These are phyloP conservation scores for Micrasema longulum DNA, from an alignment of 1,140 invertebrate genomes.

Conservation along the genomic window DNA sequence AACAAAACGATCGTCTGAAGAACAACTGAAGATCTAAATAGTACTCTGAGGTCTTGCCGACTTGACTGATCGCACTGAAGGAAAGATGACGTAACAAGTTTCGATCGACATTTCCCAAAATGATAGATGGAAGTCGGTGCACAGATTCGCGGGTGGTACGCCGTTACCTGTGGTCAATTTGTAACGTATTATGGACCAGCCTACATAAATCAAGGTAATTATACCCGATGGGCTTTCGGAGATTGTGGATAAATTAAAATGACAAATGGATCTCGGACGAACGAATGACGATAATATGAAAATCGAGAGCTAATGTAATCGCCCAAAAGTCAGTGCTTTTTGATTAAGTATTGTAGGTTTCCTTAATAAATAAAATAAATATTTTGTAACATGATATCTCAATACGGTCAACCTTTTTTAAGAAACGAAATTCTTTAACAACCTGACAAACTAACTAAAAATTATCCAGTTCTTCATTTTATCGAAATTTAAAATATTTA, in stretches of 20 bases:
- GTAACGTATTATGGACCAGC: constrained; percentile 39
- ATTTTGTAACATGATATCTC: too few species aligned
- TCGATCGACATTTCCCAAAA: constrained; percentile 41
- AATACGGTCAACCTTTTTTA: too few species aligned
- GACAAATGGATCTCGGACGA: constrained; percentile 35
- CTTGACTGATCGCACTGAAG: constrained; percentile 24
- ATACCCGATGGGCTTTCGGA: constrained; percentile 43
- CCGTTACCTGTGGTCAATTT: constrained; percentile 46
- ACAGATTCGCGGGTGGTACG: constrained; percentile 44
- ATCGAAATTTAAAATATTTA: too few species aligned
- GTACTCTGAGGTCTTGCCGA: too few species aligned
- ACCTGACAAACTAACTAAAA: too few species aligned
- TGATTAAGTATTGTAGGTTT: too few species aligned
- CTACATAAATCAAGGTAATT: constrained; percentile 48
- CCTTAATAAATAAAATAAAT: too few species aligned
- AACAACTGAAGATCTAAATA: too few species aligned
- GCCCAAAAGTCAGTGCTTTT: too few species aligned
- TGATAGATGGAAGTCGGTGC: constrained; percentile 43
- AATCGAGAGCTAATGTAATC: constrained; percentile 12
- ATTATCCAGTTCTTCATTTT: too few species aligned
- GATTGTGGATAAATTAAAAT: constrained; percentile 46
- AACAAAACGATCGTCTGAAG: too few species aligned
- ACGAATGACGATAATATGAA: constrained; percentile 37
- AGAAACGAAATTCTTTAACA: too few species aligned
- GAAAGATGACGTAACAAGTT: constrained; percentile 26